Percentiles rank a stretch among this genome's conserved stretches.
phyloP scores from a whole-genome alignment of 2,797 vertebrate species.

The Xerus rutilus region DNA sequence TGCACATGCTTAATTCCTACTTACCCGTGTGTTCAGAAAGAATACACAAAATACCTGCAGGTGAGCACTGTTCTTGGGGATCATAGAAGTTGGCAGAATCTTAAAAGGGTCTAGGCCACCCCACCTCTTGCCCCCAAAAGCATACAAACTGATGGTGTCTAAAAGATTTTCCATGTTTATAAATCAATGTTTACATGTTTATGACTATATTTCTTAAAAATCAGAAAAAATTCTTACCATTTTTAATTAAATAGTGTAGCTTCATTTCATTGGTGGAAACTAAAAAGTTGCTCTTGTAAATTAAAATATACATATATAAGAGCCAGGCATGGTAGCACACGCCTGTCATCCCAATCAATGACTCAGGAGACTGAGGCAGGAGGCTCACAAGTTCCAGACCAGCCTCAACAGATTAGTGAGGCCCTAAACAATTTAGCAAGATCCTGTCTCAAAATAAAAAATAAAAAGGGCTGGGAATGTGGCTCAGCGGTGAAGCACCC shows the following conservation, averaged over 20 bases:
- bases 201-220: slow-evolving; percentile 15
- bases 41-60: neutral
- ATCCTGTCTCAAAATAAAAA: neutral
- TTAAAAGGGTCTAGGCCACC: neutral
- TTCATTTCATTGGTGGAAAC: neutral
- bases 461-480: neutral
- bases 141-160: neutral
- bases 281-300: neutral
- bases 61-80: neutral
- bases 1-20: neutral
- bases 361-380: neutral
- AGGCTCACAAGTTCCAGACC: neutral
- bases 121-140: neutral
- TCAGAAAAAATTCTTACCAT: slow-evolving; percentile 25
- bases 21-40: neutral
- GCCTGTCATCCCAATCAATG: neutral
- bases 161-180: slow-evolving; percentile 1
- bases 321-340: no score
- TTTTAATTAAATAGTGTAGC: slow-evolving; percentile 7
- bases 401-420: neutral
- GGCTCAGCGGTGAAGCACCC: neutral
- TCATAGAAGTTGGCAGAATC: neutral
- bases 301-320: neutral
- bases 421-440: no score
- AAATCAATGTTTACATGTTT: neutral